These are phyloP conservation scores for Pantala flavescens DNA, from an alignment of 1,140 invertebrate genomes.

Conservation along the genomic window DNA sequence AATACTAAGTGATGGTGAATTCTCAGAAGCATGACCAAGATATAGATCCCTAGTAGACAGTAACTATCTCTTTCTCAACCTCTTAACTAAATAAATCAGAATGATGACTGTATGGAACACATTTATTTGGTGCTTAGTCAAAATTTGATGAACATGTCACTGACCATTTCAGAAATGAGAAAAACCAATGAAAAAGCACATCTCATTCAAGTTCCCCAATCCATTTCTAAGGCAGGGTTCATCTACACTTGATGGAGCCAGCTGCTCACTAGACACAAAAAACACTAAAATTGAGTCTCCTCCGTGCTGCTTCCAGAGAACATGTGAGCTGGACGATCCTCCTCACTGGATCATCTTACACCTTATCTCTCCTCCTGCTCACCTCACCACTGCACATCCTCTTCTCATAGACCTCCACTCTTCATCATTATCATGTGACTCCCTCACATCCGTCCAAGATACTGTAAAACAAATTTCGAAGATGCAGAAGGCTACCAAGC, in stretches of 20 bases:
- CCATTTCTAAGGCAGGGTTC: not conserved
- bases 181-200: conserved; percentile 2
- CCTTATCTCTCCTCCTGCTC: not conserved
- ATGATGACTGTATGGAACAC: not conserved
- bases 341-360: not conserved
- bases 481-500: not conserved
- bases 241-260: not conserved
- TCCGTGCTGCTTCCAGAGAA: not conserved
- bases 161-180: conserved; percentile 6
- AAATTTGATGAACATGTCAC: not conserved
- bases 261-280: conserved; percentile 4
- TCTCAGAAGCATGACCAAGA: too few relatives aligned
- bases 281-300: not conserved
- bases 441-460: conserved; percentile 3
- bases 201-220: not conserved
- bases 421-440: not conserved
- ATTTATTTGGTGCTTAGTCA: conserved; percentile 2
- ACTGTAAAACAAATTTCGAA: not conserved
- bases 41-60: too few relatives aligned
- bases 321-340: not conserved
- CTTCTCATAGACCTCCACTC: not conserved
- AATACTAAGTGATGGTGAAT: too few relatives aligned
- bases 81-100: not conserved
- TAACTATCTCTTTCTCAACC: not conserved
- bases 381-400: conserved; percentile 3